Conservation (phyloP, 2,888 invertebrate genomes). For the Tetramorium bicarinatum region DNA sequence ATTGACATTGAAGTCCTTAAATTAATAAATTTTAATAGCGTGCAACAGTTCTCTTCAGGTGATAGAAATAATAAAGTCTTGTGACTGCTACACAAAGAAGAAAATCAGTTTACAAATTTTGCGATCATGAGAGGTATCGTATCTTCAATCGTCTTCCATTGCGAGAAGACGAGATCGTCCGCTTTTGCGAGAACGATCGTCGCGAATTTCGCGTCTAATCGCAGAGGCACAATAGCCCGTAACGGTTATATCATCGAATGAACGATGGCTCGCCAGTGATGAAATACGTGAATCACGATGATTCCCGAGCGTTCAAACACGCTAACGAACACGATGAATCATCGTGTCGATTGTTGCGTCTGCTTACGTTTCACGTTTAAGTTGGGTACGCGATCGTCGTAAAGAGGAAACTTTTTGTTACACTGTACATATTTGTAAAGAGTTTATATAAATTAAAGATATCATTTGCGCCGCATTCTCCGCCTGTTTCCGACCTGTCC, state of each 20-base stretch:
- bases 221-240: slow-evolving; percentile 4
- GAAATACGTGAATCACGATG: slow-evolving; percentile 63
- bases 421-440: slow-evolving; percentile 85
- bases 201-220: background rate
- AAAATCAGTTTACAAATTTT: background rate
- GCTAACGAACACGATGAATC: slow-evolving; percentile 46
- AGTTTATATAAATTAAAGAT: slow-evolving; percentile 84
- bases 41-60: background rate
- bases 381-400: slow-evolving; percentile 24
- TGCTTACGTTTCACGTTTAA: slow-evolving; percentile 48
- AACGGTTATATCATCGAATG: slow-evolving; percentile 43
- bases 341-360: slow-evolving; percentile 30
- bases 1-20: background rate
- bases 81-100: background rate
- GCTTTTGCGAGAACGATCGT: no score
- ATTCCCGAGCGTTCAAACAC: slow-evolving; percentile 11
- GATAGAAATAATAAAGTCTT: background rate
- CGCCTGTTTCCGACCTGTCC: slow-evolving; percentile 24
- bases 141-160: background rate
- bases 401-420: slow-evolving; percentile 74
- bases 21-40: background rate
- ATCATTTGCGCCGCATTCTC: slow-evolving; percentile 72
- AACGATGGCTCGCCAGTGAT: slow-evolving; percentile 30
- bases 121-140: background rate
- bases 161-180: slow-evolving; percentile 14